These are phyloP conservation scores for Atherinomorus stipes DNA, from an alignment of 2,113 vertebrate genomes.

Conservation along the genomic window DNA sequence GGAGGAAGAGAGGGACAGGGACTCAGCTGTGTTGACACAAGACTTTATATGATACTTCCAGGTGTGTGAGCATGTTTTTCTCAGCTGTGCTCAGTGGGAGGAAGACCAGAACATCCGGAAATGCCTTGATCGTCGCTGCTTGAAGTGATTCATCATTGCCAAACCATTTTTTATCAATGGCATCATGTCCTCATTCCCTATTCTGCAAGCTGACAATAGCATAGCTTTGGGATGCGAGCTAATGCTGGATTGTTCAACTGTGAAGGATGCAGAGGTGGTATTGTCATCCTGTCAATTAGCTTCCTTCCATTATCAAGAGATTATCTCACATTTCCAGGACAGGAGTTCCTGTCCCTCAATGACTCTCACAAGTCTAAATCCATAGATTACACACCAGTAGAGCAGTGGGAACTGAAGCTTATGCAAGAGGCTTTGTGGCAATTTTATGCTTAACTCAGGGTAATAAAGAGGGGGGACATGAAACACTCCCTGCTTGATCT, in stretches of 20 bases:
- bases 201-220: slow-evolving; percentile 52
- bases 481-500: neutral
- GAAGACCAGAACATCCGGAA: slow-evolving; percentile 51
- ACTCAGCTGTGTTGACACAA: slow-evolving; percentile 81
- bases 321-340: slow-evolving; percentile 72
- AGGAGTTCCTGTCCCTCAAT: slow-evolving; percentile 58
- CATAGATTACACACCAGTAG: slow-evolving; percentile 58
- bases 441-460: neutral
- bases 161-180: slow-evolving; percentile 56
- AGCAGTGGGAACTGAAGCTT: slow-evolving; percentile 51
- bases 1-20: slow-evolving; percentile 52
- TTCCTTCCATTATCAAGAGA: slow-evolving; percentile 80
- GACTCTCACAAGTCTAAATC: slow-evolving; percentile 63
- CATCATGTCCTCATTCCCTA: slow-evolving; percentile 53
- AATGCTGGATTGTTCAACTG: slow-evolving; percentile 61
- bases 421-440: slow-evolving; percentile 23
- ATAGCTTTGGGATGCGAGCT: slow-evolving; percentile 50
- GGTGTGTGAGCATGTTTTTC: slow-evolving; percentile 55
- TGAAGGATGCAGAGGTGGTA: slow-evolving; percentile 69
- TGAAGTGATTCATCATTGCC: slow-evolving; percentile 46
- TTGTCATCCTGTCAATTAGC: slow-evolving; percentile 67
- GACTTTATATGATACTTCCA: slow-evolving; percentile 60
- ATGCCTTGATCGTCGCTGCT: slow-evolving; percentile 57
- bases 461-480: no score
- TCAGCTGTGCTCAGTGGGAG: slow-evolving; percentile 73